Evolutionary conservation across 1,140 invertebrate species (phyloP), one percentile per base, ranked within the genome.

Genomic region (Nasonia giraulti): DNA sequence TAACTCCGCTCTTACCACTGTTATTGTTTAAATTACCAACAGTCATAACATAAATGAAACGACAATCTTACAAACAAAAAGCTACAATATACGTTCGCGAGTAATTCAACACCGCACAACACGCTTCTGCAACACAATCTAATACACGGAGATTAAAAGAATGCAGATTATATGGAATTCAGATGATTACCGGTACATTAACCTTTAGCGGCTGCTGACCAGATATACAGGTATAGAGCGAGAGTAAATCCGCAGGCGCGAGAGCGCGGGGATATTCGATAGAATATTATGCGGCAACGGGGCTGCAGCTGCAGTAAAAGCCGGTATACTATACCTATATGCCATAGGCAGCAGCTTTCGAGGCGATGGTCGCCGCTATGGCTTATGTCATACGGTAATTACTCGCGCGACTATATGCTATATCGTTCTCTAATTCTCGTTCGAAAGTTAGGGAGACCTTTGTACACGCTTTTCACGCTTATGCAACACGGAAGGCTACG

Each of bases 381-480:
- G 69, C 80, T 82, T 82, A 82, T 82, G 80, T 82, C 80, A 82
- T 47, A 37, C 50, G 8, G 71, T 82, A 82, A 82, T 82, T 82
- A 82, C 80, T 50, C 80, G 71, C 33, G 33, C 33, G 33, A 40
- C 69, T 37, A 23, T 40, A 82, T 75, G 71, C 80, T 62, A 40
- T 62, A 82, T 82, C 80, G 71, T 20, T 62, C 71, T 82, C 80
- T 75, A 82, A 75, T 82, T 82, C 80, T 62, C 74, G 80, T 82
- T 82, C 71, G 80, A 82, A 82, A 82, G 80, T 75, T 69, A 50
- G 73, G 68, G 66, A 50, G 40, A 50, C 20, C 80, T 50, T 81
- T 81, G 71, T 71, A 47, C 47, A 73, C 40, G 66, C 2, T 44
- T 50, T 81, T 81, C 62, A 17, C 80, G 68, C 68, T 81, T 81